Conservation (phyloP, 2,797 vertebrate species). For the Enteromius unitaeniatus region DNA sequence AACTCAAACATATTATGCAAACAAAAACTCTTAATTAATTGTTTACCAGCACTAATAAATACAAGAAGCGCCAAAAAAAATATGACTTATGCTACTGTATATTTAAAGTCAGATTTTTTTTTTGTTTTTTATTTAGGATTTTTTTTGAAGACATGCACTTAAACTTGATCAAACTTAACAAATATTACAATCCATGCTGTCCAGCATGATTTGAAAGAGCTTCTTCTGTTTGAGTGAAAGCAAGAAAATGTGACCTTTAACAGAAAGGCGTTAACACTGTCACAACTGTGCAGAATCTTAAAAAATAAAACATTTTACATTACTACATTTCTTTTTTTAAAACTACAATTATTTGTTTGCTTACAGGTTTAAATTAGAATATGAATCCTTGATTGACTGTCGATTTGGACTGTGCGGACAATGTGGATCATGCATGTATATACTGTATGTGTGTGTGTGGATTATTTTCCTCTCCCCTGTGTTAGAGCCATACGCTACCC, state of each 20-base stretch:
- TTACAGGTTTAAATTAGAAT: background rate
- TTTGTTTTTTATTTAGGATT: background rate
- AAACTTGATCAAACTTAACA: background rate
- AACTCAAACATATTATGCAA: too few relatives aligned
- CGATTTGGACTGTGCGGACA: background rate
- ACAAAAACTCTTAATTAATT: too few relatives aligned
- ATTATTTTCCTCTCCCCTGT: conserved; percentile 42
- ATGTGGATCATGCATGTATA: conserved; percentile 1
- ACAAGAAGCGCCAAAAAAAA: background rate
- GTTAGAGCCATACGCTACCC: conserved; percentile 33
- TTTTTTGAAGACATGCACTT: background rate
- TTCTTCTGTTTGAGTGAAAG: conserved; percentile 15
- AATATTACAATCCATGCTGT: background rate
- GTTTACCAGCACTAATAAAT: background rate
- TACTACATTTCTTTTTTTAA: background rate
- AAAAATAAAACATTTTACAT: background rate
- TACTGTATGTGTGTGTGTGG: conserved; percentile 5
- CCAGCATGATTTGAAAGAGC: background rate
- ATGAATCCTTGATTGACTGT: background rate
- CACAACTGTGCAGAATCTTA: background rate
- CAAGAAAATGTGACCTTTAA: conserved; percentile 8
- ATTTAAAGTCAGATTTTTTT: background rate
- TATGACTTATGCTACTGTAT: background rate
- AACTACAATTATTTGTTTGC: background rate
- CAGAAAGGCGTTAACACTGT: conserved; percentile 6